These are phyloP conservation scores for Amaurobius ferox DNA, from an alignment of 2,888 invertebrate genomes.

Conservation along the genomic window DNA sequence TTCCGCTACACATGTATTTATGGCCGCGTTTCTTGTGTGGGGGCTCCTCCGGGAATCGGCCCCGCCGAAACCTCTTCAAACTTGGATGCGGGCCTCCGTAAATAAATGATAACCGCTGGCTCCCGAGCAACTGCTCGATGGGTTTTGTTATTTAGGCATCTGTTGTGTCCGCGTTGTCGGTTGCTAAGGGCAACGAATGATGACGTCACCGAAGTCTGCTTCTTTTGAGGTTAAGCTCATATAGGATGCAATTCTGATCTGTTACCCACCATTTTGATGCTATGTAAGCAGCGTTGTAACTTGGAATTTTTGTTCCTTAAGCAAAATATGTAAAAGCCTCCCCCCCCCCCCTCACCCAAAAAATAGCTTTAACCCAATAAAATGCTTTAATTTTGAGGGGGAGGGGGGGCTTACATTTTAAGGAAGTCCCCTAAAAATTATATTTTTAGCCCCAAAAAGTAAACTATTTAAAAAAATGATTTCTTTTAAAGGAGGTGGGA, in stretches of 20 bases:
- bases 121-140: conserved; percentile 29
- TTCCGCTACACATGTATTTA: conserved; percentile 8
- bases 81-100: conserved; percentile 49
- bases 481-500: too few relatives aligned
- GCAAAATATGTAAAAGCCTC: too few relatives aligned
- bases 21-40: conserved; percentile 1
- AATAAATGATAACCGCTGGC: conserved; percentile 52
- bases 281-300: not conserved
- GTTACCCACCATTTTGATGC: not conserved
- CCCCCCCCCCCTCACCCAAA: too few relatives aligned
- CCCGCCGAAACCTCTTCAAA: conserved; percentile 36
- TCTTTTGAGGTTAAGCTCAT: not conserved
- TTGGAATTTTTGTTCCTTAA: too few relatives aligned
- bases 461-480: too few relatives aligned
- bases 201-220: conserved; percentile 65
- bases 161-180: conserved; percentile 64
- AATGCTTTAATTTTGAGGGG: too few relatives aligned
- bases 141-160: conserved; percentile 61
- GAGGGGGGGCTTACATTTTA: too few relatives aligned
- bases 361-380: too few relatives aligned
- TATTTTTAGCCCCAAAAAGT: too few relatives aligned
- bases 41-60: conserved; percentile 15
- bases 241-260: not conserved
- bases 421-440: too few relatives aligned
- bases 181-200: conserved; percentile 54